These are phyloP conservation scores for Timema cristinae DNA, from an alignment of 2,888 invertebrate genomes.

Conservation along the genomic window DNA sequence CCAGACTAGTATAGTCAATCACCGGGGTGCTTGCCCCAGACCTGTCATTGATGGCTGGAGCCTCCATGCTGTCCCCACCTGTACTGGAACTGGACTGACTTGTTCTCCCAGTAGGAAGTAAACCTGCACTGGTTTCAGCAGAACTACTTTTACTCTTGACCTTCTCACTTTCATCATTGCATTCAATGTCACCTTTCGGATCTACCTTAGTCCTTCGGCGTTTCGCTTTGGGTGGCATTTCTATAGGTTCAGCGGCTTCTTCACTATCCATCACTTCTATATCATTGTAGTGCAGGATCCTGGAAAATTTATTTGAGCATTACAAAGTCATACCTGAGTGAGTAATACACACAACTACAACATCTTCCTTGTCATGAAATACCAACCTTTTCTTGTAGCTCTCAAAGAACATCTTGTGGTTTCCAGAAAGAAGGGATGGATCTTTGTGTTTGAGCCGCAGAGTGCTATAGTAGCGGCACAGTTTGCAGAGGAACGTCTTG, in stretches of 20 bases:
- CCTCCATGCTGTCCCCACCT: background rate
- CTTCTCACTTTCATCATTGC: slow-evolving; percentile 14
- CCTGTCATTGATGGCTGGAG: slow-evolving; percentile 8
- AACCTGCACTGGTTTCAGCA: background rate
- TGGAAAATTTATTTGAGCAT: slow-evolving; percentile 41
- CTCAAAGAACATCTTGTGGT: slow-evolving; percentile 53
- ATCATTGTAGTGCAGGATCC: slow-evolving; percentile 71
- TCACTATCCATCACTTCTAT: slow-evolving; percentile 56
- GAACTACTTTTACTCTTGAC: slow-evolving; percentile 16
- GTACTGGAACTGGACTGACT: background rate
- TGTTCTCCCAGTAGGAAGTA: background rate
- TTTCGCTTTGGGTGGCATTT: slow-evolving; percentile 26
- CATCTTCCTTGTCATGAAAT: background rate
- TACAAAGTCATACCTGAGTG: background rate
- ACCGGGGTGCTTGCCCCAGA: slow-evolving; percentile 24
- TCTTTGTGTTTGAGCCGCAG: slow-evolving; percentile 59
- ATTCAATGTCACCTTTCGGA: background rate
- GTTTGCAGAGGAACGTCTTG: slow-evolving; percentile 74
- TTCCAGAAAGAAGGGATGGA: slow-evolving; percentile 39
- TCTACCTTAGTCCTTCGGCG: slow-evolving; percentile 23
- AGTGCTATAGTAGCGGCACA: slow-evolving; percentile 74
- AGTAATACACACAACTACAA: background rate
- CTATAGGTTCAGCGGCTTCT: slow-evolving; percentile 35
- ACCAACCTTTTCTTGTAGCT: slow-evolving; percentile 61
- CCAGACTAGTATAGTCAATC: slow-evolving; percentile 27